Evolutionary conservation across 2,888 invertebrate species (phyloP), one percentile per base, ranked within the genome.

Genomic region (Sialis lutaria): DNA sequence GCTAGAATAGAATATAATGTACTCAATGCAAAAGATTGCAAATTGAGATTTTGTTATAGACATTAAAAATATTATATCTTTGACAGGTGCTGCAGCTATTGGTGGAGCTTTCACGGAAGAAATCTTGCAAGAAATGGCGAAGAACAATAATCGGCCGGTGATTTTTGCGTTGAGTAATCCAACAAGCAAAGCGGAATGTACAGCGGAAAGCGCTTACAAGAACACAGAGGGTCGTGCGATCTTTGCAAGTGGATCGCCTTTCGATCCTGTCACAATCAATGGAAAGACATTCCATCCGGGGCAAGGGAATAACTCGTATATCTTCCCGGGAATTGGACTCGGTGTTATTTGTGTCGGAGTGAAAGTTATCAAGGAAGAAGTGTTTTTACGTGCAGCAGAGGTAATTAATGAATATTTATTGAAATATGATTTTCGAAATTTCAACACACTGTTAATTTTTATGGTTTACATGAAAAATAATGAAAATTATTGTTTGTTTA

Each of bases 131-230:
- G 75, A 77, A 60, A 95, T 99, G 96, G 91, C 76, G 9, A 70
- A 71, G 45, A 73, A 79, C 60, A 91, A 92, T 67, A 75, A 82
- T 22, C 72, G 74, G 46, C 98, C 98, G 2, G 81, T 99, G 51
- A 89, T 98, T 56, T 98, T 98, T 67, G 97, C 98, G 8, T 75
- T 98, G 42, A 96, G 96, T 62, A 98, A 98, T 72, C 98, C 98
- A 47, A 99, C 98, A 47, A 79, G 80, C 65, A 95, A 95, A 70
- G 93, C 98, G 0, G 98, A 98, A 68, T 98, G 98, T 63, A 97
- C 98, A n/a, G 98, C 98, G n/a, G 90, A 93, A 64, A 77, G 91
- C 57, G 97, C 96, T 4, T 98, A 96, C 67, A 74, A 65, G 39
- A 67, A 82, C 58, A 93, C 96, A 1, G 77, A 89, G 84, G 97